Percentiles rank a stretch among this genome's conserved stretches.
These are phyloP conservation scores for Gonocerus acuteangulatus DNA, from an alignment of 2,888 invertebrate species.

Conservation along the genomic window DNA sequence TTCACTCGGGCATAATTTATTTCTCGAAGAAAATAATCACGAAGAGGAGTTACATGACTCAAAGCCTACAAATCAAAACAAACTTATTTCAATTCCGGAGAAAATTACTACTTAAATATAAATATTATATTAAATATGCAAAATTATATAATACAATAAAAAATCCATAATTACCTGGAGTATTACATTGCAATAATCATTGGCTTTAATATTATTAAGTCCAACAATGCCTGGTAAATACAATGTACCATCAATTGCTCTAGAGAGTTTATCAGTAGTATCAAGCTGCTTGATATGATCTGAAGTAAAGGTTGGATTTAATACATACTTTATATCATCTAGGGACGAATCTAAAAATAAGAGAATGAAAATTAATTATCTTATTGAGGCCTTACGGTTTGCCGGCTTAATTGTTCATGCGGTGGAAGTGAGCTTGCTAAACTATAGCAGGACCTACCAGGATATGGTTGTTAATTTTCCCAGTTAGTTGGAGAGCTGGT, in stretches of 20 bases:
- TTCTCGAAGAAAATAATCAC: slow-evolving; percentile 91
- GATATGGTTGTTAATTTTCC: too few relatives aligned
- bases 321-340: slow-evolving; percentile 96
- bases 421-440: too few relatives aligned
- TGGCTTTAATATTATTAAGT: slow-evolving; percentile 98
- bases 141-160: too few relatives aligned
- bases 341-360: slow-evolving; percentile 77
- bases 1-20: slow-evolving; percentile 82
- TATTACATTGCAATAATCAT: slow-evolving; percentile 99
- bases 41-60: slow-evolving; percentile 86
- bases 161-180: slow-evolving; percentile 59
- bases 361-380: too few relatives aligned
- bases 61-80: slow-evolving; percentile 58
- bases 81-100: too few relatives aligned
- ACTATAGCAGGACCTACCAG: too few relatives aligned
- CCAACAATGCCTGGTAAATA: slow-evolving; percentile 97
- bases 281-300: slow-evolving; percentile 79
- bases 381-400: too few relatives aligned
- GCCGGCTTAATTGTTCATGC: too few relatives aligned
- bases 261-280: slow-evolving; percentile 69
- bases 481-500: too few relatives aligned
- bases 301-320: slow-evolving; percentile 90
- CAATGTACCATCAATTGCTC: slow-evolving; percentile 92
- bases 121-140: neutral
- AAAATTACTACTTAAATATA: slow-evolving; percentile 8